phyloP scores from a whole-genome alignment of 2,888 invertebrate species.

The Sinohyriopsis cumingii region DNA sequence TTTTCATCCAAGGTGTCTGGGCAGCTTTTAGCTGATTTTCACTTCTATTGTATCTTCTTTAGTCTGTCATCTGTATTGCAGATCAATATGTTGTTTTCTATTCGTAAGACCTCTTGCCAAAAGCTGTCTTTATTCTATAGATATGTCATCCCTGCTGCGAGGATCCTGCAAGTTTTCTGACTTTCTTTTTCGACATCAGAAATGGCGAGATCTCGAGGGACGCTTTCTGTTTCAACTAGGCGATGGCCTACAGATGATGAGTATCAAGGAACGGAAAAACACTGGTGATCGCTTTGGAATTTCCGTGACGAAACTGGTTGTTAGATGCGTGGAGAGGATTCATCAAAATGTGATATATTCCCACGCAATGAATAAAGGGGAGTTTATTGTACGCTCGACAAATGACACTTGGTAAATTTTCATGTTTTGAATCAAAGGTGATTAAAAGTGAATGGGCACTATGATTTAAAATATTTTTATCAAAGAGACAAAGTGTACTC shows the following conservation, averaged over 20 bases:
- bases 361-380: constrained; percentile 1
- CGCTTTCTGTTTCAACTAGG: not conserved
- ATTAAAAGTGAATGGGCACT: too few species aligned
- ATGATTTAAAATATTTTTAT: too few species aligned
- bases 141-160: constrained; percentile 2
- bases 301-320: constrained; percentile 11
- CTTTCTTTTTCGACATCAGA: constrained; percentile 5
- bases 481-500: too few species aligned
- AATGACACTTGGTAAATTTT: constrained; percentile 16
- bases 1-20: too few species aligned
- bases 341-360: constrained; percentile 4
- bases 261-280: constrained; percentile 4
- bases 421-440: not conserved
- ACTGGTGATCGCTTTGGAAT: not conserved
- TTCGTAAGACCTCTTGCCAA: not conserved
- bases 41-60: too few species aligned
- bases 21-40: too few species aligned
- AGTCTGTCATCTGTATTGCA: too few species aligned
- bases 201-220: constrained; percentile 11
- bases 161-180: constrained; percentile 10
- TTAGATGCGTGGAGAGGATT: constrained; percentile 12
- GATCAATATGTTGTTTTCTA: too few species aligned
- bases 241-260: constrained; percentile 5
- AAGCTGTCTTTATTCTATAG: constrained; percentile 3
- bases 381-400: constrained; percentile 15